A percentile compares a stretch with the other conserved stretches of the same genome.
phyloP scores from a whole-genome alignment of 2,113 vertebrate genomes.

The Seriola rivoliana region DNA sequence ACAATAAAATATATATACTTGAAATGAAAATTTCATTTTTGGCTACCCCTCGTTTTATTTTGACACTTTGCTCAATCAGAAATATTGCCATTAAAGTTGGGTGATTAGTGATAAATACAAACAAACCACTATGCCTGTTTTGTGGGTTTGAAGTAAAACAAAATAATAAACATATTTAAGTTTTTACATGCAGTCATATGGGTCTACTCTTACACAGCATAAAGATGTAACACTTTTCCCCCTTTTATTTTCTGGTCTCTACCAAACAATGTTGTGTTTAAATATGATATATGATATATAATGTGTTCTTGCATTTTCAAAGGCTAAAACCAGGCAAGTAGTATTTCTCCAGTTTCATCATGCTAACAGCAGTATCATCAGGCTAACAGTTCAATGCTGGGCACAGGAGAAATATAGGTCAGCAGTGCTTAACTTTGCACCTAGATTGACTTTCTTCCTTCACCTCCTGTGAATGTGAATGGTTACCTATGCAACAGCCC shows the following conservation, averaged over 20 bases:
- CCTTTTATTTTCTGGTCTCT: background rate
- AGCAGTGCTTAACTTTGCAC: background rate
- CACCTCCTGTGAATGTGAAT: background rate
- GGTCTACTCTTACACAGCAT: background rate
- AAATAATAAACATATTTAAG: too few relatives aligned
- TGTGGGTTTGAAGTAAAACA: background rate
- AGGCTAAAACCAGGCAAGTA: background rate
- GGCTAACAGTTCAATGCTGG: background rate
- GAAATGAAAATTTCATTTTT: background rate
- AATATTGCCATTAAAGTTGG: background rate
- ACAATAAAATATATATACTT: background rate
- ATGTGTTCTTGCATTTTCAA: background rate
- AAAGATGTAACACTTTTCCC: background rate
- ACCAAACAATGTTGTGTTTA: too few relatives aligned
- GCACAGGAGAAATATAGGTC: background rate
- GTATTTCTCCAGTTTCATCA: background rate
- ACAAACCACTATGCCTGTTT: background rate
- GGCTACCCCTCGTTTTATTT: background rate
- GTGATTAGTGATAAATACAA: background rate
- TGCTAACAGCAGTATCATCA: background rate
- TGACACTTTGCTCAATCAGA: background rate
- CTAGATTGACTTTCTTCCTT: background rate
- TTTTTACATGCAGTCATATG: too few relatives aligned
- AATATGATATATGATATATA: too few relatives aligned
- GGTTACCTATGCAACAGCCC: background rate